Conservation (phyloP, 2,888 invertebrate species). For the Nezara viridula region DNA sequence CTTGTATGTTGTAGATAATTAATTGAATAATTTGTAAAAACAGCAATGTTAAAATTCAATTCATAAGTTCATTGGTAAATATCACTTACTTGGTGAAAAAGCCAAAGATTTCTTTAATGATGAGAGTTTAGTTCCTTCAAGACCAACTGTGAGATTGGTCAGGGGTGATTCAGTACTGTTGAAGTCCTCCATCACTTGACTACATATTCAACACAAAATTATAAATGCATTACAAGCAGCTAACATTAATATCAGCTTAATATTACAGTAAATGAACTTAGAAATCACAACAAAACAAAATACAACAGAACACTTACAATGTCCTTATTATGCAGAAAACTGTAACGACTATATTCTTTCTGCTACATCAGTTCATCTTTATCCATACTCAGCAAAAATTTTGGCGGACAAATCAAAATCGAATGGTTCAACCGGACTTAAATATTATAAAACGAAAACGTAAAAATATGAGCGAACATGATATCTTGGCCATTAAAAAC, state of each 20-base stretch:
- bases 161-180: slow-evolving; percentile 21
- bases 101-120: slow-evolving; percentile 31
- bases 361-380: slow-evolving; percentile 22
- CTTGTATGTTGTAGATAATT: background rate
- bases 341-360: background rate
- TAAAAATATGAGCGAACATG: background rate
- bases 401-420: slow-evolving; percentile 27
- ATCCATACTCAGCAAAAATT: background rate
- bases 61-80: background rate
- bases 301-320: background rate
- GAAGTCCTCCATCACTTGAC: background rate
- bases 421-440: background rate
- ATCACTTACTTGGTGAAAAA: slow-evolving; percentile 42
- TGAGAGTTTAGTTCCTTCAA: slow-evolving; percentile 7
- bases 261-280: background rate
- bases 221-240: background rate
- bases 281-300: background rate
- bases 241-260: background rate
- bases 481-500: background rate
- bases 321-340: background rate
- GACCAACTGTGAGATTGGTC: background rate
- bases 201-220: slow-evolving; percentile 2
- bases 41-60: background rate
- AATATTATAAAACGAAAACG: background rate
- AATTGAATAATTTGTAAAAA: background rate